Base-by-base conservation (phyloP, 2,113 vertebrate genomes). In the Choloepus hoffmanni region DNA sequence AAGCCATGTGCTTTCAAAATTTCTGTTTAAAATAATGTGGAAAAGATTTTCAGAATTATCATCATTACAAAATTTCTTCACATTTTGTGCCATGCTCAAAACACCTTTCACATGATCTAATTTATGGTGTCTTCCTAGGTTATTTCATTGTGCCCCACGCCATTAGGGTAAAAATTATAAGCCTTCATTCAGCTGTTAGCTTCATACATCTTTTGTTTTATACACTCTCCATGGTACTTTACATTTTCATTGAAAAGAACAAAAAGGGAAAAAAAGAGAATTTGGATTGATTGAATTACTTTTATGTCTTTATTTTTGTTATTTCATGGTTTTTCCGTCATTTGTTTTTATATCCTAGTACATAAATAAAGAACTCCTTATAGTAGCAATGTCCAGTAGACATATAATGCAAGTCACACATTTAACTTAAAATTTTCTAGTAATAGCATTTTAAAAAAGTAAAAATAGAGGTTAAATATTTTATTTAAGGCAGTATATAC, bases 361-460 rank as follows among this genome's bases (percentile, higher is more conserved):
- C 50, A 63, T 84, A 83, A 92, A 86, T 45, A 73, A 87, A 67
- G 30, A 96, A 87, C 58, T 50, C 24, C 18, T 48, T 88, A 6
- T 83, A 68, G 14, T 28, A 92, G 33, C 14, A 2, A 28, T 43
- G 45, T 72, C 67, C 1, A 28, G 30, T 65, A 94, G 92, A 58
- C 48, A 72, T 10, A 8, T 1, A 74, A 50, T 81, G 7, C 5
- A 95, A 63, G 9, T 85, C 26, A 82, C 15, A 40, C 8, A 12
- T 67, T 10, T 33, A 78, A 24, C 72, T 77, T 87, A 88, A 90
- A 48, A 18, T 85, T 90, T 85, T 40, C 16, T 68, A 45, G 8
- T 74, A 78, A 26, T 5, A 33, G 30, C 4, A 63, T 48, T 85
- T 90, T 45, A 72, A 63, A 48, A 83, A 78, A 78, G 18, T 28